Evolutionary conservation across 2,888 invertebrate genomes (phyloP).

Genomic region (Philaethria dido): DNA sequence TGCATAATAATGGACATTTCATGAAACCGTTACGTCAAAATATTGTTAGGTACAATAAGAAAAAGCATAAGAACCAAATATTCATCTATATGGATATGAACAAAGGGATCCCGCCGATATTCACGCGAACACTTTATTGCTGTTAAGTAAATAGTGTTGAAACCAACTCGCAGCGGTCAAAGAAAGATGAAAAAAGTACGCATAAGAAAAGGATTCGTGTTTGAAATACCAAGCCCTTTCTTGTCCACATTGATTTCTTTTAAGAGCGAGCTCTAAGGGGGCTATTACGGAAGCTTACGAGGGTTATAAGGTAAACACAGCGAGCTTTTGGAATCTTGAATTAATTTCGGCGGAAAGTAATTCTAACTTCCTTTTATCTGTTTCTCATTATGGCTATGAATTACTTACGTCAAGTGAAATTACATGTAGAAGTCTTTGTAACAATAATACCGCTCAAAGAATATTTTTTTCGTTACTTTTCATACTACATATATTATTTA

Average conservation of each 20-base stretch:
- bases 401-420: slow-evolving; percentile 10
- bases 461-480: background rate
- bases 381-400: slow-evolving; percentile 12
- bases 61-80: background rate
- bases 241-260: slow-evolving; percentile 18
- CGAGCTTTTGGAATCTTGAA: slow-evolving; percentile 19
- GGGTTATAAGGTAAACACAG: slow-evolving; percentile 18
- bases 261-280: background rate
- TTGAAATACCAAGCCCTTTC: slow-evolving; percentile 11
- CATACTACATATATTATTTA: background rate
- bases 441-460: background rate
- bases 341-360: slow-evolving; percentile 15
- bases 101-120: background rate
- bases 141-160: slow-evolving; percentile 13
- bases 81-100: background rate
- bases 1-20: background rate
- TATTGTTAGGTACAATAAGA: background rate
- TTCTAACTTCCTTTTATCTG: slow-evolving; percentile 16
- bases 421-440: background rate
- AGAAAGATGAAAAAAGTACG: slow-evolving; percentile 8
- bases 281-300: slow-evolving; percentile 23
- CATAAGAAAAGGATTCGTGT: slow-evolving; percentile 12
- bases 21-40: background rate
- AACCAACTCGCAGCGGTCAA: slow-evolving; percentile 14
- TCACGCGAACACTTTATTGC: background rate